Evolutionary conservation across 2,888 invertebrate genomes (phyloP).

Genomic region (Microdon myrmicae): DNA sequence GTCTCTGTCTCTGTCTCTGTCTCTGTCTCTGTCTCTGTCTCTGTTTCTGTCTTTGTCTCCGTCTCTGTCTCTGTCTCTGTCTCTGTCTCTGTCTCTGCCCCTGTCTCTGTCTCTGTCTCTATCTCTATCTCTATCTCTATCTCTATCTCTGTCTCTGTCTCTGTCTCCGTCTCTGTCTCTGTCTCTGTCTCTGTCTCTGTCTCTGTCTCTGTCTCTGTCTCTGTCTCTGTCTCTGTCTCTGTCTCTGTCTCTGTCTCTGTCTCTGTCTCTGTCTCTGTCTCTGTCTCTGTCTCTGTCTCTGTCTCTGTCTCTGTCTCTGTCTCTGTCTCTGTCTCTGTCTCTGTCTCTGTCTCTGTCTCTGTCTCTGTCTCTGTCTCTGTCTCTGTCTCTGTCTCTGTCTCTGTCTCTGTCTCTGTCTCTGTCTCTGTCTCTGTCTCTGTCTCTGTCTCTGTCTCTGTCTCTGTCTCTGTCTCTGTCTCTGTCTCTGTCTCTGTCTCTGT

Average conservation of each 20-base stretch:
- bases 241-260: background rate
- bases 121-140: too few species aligned
- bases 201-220: background rate
- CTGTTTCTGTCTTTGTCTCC: too few species aligned
- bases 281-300: background rate
- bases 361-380: conserved; percentile 1
- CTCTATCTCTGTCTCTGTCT: too few species aligned
- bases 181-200: background rate
- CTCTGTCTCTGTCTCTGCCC: too few species aligned
- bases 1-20: background rate
- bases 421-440: conserved; percentile 1
- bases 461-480: conserved; percentile 3
- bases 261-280: background rate
- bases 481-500: conserved; percentile 1
- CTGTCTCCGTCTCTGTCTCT: too few species aligned
- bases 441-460: conserved; percentile 1
- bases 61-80: too few species aligned
- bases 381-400: conserved; percentile 1
- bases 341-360: conserved; percentile 3
- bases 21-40: background rate
- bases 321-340: background rate
- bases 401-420: conserved; percentile 3
- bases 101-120: too few species aligned
- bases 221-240: background rate
- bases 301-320: conserved; percentile 2